Percentiles rank a stretch among this genome's conserved stretches.
These are phyloP conservation scores for Theristicus caerulescens DNA, from an alignment of 2,113 vertebrate species.

Conservation along the genomic window DNA sequence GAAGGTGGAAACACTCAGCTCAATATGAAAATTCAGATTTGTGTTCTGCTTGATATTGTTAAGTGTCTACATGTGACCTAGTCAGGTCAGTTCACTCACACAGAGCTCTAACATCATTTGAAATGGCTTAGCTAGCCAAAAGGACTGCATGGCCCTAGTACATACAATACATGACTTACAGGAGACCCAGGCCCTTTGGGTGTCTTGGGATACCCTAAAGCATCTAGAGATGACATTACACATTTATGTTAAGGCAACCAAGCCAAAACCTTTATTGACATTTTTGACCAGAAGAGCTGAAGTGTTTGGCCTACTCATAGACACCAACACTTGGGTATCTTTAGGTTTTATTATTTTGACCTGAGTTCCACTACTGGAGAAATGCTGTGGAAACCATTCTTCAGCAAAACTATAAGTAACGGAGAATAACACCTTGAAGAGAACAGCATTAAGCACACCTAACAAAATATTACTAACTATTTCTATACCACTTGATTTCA, in stretches of 20 bases:
- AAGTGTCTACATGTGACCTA: background rate
- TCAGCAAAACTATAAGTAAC: background rate
- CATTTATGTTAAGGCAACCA: background rate
- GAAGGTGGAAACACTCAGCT: background rate
- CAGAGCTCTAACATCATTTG: background rate
- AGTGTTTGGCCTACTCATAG: background rate
- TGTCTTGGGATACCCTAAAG: background rate
- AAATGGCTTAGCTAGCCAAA: background rate
- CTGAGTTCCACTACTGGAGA: background rate
- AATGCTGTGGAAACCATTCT: background rate
- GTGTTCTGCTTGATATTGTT: background rate
- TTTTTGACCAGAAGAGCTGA: background rate
- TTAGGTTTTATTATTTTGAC: background rate
- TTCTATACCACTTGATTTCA: background rate
- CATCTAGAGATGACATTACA: background rate
- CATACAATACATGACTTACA: background rate
- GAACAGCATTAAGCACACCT: background rate
- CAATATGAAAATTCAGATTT: background rate
- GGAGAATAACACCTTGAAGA: background rate
- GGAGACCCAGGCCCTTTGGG: background rate
- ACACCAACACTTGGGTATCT: background rate
- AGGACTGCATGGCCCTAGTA: background rate
- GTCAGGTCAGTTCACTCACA: background rate
- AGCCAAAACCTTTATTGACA: background rate
- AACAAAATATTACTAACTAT: background rate